phyloP scores from a whole-genome alignment of 2,888 invertebrate species.

The Subacronicta megacephala region DNA sequence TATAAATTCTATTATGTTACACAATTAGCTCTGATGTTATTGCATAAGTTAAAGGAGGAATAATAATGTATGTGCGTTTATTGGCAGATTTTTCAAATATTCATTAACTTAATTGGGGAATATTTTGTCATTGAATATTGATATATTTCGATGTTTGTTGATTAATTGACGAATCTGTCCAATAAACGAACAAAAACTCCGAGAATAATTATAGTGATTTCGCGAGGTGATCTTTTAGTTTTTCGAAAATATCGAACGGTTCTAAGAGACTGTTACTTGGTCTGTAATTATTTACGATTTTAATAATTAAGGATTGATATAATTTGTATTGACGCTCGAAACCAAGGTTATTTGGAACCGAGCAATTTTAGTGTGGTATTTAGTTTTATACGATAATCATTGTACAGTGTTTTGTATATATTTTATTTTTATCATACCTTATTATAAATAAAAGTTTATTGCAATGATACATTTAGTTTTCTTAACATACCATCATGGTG shows the following conservation, averaged over 20 bases:
- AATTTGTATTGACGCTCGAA: background rate
- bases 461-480: slow-evolving; percentile 1
- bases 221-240: slow-evolving; percentile 46
- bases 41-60: slow-evolving; percentile 33
- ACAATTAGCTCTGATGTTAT: slow-evolving; percentile 4
- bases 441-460: slow-evolving; percentile 49
- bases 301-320: slow-evolving; percentile 28
- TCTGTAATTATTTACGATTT: slow-evolving; percentile 18
- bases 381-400: slow-evolving; percentile 55
- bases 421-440: slow-evolving; percentile 48
- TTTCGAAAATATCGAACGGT: slow-evolving; percentile 10
- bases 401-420: slow-evolving; percentile 66
- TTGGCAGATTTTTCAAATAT: no score
- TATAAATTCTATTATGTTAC: slow-evolving; percentile 1
- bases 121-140: no score
- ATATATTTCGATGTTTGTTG: no score
- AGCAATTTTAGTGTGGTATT: slow-evolving; percentile 14
- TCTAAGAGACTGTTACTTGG: background rate
- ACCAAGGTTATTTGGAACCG: background rate
- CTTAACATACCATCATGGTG: no score
- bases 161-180: no score
- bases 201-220: slow-evolving; percentile 17
- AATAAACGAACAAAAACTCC: no score
- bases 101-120: no score
- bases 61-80: slow-evolving; percentile 3